Evolutionary conservation across 35 echinoderm and acorn worm genomes (phyloP).

Genomic region (Stichopus chloronotus): DNA sequence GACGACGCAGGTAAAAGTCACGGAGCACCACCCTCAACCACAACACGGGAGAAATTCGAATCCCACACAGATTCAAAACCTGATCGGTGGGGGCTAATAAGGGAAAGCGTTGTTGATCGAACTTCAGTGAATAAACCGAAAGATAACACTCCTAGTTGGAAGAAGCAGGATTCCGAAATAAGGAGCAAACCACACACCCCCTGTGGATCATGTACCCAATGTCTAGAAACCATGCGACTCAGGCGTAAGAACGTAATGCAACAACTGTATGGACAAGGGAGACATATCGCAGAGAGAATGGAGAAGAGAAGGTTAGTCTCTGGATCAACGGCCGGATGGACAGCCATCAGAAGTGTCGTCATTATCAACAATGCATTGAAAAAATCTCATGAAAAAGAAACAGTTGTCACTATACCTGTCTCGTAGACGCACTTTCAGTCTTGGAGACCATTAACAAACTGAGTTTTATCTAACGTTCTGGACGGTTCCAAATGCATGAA

Average conservation of each 20-base stretch:
- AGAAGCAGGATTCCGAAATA: neutral
- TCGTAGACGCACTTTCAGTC: neutral
- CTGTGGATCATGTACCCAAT: conserved; percentile 2
- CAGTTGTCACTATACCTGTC: neutral
- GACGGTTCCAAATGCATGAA: too few relatives aligned
- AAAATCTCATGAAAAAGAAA: conserved; percentile 6
- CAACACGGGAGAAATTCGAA: neutral
- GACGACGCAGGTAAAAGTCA: neutral
- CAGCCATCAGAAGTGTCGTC: conserved; percentile 30
- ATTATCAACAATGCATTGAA: conserved; percentile 22
- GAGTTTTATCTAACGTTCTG: too few relatives aligned
- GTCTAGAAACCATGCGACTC: neutral
- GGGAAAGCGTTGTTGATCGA: neutral
- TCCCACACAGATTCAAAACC: neutral
- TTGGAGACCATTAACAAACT: too few relatives aligned
- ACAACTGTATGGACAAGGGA: conserved; percentile 23
- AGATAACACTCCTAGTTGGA: neutral
- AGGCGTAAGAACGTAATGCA: conserved; percentile 20
- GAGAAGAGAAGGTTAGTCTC: conserved; percentile 15
- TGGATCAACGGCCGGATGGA: conserved; percentile 13
- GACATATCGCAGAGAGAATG: conserved; percentile 30
- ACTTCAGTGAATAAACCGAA: neutral
- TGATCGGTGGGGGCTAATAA: neutral
- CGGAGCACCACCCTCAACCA: too few relatives aligned
- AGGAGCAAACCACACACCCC: neutral